Evolutionary conservation across 2,888 invertebrate genomes (phyloP).

Genomic region (Andricus quercusramuli): DNA sequence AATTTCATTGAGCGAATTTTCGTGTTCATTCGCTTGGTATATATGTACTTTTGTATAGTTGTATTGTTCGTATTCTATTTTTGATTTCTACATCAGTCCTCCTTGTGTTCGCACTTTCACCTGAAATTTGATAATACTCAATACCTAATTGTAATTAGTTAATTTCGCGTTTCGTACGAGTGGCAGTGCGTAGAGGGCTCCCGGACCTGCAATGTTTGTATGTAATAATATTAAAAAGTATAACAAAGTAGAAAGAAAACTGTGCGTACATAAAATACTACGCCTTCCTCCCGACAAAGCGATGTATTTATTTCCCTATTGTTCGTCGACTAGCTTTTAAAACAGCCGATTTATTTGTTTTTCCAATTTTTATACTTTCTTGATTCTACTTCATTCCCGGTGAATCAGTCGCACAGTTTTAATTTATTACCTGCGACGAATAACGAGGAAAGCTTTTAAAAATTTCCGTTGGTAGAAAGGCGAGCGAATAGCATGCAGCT

Average conservation of each 20-base stretch:
- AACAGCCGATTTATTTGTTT: constrained; percentile 18
- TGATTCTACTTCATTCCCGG: constrained; percentile 15
- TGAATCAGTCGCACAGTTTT: constrained; percentile 16
- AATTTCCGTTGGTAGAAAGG: constrained; percentile 29
- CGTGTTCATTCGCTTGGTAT: constrained; percentile 12
- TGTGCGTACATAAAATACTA: constrained; percentile 36
- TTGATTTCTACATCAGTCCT: constrained; percentile 14
- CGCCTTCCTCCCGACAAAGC: constrained; percentile 19
- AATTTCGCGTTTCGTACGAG: constrained; percentile 43
- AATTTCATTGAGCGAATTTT: not conserved
- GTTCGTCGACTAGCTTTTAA: constrained; percentile 28
- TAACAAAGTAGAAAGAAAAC: constrained; percentile 42
- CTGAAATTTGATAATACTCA: constrained; percentile 56
- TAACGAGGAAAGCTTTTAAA: constrained; percentile 4
- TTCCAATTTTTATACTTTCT: constrained; percentile 7
- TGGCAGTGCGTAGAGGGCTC: constrained; percentile 50
- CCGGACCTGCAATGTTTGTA: constrained; percentile 52
- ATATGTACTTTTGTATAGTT: constrained; percentile 1
- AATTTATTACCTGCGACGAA: constrained; percentile 32
- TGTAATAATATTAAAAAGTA: constrained; percentile 43
- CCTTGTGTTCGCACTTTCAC: constrained; percentile 45
- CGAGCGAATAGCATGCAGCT: constrained; percentile 54
- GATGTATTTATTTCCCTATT: constrained; percentile 25
- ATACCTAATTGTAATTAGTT: constrained; percentile 43
- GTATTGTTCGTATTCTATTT: not conserved